These are phyloP conservation scores for Cryptosula pallasiana DNA, from an alignment of 2,888 invertebrate species.

Conservation along the genomic window DNA sequence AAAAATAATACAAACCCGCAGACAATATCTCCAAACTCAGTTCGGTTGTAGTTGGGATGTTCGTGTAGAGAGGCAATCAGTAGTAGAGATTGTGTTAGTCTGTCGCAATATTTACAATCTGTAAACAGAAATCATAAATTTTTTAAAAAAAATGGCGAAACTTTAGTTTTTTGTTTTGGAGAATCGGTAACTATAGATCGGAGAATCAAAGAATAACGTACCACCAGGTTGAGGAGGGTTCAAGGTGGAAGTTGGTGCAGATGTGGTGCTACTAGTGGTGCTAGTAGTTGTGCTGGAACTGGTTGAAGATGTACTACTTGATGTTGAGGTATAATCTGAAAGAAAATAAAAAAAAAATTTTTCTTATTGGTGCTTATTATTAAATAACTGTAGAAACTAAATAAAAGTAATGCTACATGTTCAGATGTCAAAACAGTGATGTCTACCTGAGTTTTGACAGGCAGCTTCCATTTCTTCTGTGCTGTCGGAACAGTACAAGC, in stretches of 20 bases:
- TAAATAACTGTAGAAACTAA: no score
- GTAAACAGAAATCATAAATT: not conserved
- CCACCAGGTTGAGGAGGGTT: not conserved
- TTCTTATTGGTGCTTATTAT: no score
- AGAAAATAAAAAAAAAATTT: not conserved
- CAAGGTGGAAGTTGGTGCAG: not conserved
- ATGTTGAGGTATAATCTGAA: conserved; percentile 4
- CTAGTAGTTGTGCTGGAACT: not conserved
- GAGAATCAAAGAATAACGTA: no score
- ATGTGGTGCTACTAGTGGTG: not conserved
- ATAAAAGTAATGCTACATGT: no score
- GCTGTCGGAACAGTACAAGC: not conserved
- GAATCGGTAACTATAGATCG: no score
- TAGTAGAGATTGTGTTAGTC: not conserved
- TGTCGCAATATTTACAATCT: not conserved
- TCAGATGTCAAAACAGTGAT: no score
- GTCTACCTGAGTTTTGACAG: not conserved
- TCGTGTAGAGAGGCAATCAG: conserved; percentile 11
- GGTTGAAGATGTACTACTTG: not conserved
- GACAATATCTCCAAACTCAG: not conserved
- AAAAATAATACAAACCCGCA: conserved; percentile 13
- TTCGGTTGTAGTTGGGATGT: conserved; percentile 7
- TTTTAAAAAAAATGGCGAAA: not conserved
- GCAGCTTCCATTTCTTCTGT: not conserved
- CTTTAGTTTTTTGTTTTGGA: not conserved